These are phyloP conservation scores for Coelopa frigida DNA, from an alignment of 1,140 invertebrate genomes.

Conservation along the genomic window DNA sequence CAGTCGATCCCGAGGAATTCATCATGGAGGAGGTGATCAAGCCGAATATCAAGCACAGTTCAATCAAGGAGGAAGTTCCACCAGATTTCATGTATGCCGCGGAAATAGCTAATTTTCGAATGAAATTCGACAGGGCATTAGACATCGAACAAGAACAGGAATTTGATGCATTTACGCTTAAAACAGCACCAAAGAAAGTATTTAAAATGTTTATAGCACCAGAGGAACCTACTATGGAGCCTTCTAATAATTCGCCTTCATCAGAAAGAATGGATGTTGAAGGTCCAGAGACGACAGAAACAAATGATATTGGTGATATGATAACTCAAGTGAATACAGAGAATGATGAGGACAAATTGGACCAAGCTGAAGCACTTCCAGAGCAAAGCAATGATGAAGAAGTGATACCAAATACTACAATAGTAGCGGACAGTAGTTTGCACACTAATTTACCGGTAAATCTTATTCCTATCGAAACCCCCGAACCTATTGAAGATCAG, in stretches of 20 bases:
- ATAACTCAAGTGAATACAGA: neutral
- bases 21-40: constrained; percentile 39
- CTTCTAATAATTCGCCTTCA: too few species aligned
- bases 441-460: too few species aligned
- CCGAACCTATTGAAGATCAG: too few species aligned
- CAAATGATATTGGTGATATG: neutral
- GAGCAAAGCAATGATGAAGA: neutral
- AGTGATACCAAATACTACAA: too few species aligned
- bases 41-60: constrained; percentile 28
- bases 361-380: neutral
- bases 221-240: too few species aligned
- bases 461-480: too few species aligned
- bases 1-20: constrained; percentile 19
- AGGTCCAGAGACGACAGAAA: too few species aligned
- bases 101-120: constrained; percentile 33
- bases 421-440: too few species aligned
- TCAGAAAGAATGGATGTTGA: too few species aligned
- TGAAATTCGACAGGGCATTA: constrained; percentile 29
- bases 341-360: neutral
- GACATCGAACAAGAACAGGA: constrained; percentile 26
- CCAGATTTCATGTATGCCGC: constrained; percentile 29
- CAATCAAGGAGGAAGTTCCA: constrained; percentile 28
- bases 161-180: constrained; percentile 20
- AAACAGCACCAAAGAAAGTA: constrained; percentile 19
- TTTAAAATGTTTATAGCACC: constrained; percentile 30